Conservation (phyloP, 2,113 vertebrate species). For the Grantiella picta region DNA sequence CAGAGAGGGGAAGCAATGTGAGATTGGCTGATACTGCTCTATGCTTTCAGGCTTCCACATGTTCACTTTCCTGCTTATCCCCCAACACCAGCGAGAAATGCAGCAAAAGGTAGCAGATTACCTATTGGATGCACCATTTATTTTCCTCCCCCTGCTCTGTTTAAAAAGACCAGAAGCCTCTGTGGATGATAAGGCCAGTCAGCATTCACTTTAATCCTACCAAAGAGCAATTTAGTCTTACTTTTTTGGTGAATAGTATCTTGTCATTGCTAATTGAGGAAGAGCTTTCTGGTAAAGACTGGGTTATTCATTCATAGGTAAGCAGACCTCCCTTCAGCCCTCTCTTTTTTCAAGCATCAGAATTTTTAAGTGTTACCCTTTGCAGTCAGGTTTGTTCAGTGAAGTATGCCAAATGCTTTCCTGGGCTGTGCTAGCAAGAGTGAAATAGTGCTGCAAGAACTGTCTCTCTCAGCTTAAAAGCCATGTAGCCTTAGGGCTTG, state of each 20-base stretch:
- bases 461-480: neutral
- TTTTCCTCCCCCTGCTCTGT: neutral
- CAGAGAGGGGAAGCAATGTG: neutral
- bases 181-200: neutral
- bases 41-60: neutral
- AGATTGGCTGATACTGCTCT: neutral
- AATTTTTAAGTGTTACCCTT: neutral
- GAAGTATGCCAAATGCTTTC: neutral
- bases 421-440: neutral
- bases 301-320: accelerated
- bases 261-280: neutral
- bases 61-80: neutral
- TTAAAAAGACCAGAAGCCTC: neutral
- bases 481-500: neutral
- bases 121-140: neutral
- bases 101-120: neutral
- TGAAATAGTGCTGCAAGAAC: neutral
- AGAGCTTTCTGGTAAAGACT: neutral
- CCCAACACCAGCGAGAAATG: accelerated
- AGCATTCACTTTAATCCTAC: neutral
- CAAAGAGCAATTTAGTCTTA: neutral
- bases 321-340: neutral
- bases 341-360: neutral
- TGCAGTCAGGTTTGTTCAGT: neutral
- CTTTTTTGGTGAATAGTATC: neutral